These are phyloP conservation scores for Mythimna albipuncta DNA, from an alignment of 2,888 invertebrate genomes.

Conservation along the genomic window DNA sequence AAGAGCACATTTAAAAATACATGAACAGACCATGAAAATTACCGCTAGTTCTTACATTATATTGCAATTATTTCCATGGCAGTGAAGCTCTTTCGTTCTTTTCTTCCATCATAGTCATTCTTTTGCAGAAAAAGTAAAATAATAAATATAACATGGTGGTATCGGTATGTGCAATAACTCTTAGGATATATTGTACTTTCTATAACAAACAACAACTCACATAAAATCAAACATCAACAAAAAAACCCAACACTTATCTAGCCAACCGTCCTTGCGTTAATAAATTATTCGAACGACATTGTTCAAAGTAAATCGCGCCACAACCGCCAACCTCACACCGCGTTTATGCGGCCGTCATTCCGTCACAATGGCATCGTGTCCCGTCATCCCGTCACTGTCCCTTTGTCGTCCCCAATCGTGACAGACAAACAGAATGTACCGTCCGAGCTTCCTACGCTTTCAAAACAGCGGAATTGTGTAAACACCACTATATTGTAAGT, in stretches of 20 bases:
- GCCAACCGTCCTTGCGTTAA: constrained; percentile 52
- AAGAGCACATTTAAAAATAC: no score
- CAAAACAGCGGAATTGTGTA: constrained; percentile 80
- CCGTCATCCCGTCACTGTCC: constrained; percentile 75
- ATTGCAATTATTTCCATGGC: no score
- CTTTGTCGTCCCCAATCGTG: constrained; percentile 75
- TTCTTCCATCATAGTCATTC: background rate
- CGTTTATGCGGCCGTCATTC: constrained; percentile 61
- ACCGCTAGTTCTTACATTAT: no score
- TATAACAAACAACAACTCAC: constrained; percentile 25
- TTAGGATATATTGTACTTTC: background rate
- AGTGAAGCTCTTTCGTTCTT: background rate
- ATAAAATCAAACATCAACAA: constrained; percentile 19
- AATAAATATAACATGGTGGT: constrained; percentile 3
- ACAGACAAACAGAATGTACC: constrained; percentile 80
- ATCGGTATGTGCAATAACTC: background rate
- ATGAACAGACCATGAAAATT: no score
- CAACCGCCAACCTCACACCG: constrained; percentile 71
- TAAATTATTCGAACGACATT: constrained; percentile 69
- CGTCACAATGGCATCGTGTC: constrained; percentile 70
- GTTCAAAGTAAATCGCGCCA: constrained; percentile 65
- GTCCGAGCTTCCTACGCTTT: constrained; percentile 84
- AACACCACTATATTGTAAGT: constrained; percentile 77
- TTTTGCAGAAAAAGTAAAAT: no score
- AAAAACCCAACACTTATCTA: constrained; percentile 42